Evolutionary conservation across 2,113 vertebrate genomes (phyloP).

Genomic region (Pongo abelii): DNA sequence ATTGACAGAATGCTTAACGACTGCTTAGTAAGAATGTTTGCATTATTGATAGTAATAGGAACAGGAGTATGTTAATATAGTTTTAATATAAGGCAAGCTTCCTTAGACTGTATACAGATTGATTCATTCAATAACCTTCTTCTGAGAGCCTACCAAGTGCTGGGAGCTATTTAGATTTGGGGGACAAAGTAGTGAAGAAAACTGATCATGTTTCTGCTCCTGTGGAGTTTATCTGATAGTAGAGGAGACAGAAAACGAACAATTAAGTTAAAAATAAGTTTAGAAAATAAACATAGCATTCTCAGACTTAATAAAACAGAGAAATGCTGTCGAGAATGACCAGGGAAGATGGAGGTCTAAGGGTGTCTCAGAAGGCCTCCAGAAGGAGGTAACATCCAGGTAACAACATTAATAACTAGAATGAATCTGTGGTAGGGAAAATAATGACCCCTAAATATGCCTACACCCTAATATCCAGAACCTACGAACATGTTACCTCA

Average conservation of each 20-base stretch:
- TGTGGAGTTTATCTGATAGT: not conserved
- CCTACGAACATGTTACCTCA: not conserved
- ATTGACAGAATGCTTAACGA: not conserved
- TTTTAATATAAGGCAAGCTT: not conserved
- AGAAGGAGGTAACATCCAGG: not conserved
- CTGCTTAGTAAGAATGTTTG: not conserved
- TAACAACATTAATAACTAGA: not conserved
- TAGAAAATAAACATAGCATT: not conserved
- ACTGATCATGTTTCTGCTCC: not conserved
- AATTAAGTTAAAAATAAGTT: not conserved
- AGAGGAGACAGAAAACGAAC: not conserved
- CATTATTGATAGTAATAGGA: conserved; percentile 42
- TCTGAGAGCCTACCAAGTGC: not conserved
- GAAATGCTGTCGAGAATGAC: not conserved
- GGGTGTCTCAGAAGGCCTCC: not conserved
- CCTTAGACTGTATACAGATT: not conserved
- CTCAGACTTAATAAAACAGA: conserved; percentile 2
- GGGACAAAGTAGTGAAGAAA: not conserved
- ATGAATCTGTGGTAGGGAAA: not conserved
- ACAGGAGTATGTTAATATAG: not conserved
- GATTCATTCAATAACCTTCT: not conserved
- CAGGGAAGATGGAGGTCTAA: not conserved
- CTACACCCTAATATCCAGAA: not conserved
- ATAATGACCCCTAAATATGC: not conserved
- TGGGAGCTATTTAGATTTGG: not conserved